Base-by-base conservation (phyloP, 2,113 vertebrate genomes). In the Anser brachyrhynchus region DNA sequence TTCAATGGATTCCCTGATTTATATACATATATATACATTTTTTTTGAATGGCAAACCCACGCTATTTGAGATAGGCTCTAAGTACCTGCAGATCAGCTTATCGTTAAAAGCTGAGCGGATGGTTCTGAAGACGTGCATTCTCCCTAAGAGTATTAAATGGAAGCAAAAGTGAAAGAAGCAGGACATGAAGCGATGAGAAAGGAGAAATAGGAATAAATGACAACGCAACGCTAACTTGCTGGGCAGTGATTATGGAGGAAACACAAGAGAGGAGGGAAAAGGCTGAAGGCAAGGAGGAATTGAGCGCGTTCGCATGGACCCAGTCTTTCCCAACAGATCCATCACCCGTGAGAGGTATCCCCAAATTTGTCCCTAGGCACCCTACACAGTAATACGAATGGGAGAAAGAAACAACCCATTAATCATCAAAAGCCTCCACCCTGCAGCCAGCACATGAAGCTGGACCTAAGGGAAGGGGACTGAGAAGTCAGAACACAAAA, bases 181-280 rank as follows among this genome's bases (percentile, higher is more conserved):
- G 39, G 33, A 57, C 5, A 35, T 31, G 29, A 84, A 64, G 46
- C 0, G 9, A 74, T 4, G 9, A 15, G 33, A 81, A 91, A 55
- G 37, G 22, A 83, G 87, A 44, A 92, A 43, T 3, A 58, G 43
- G 23, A 17, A 65, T 41, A 52, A 29, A 35, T 3, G 21, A 5
- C 6, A 51, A 29, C 0, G 0, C 28, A 35, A 66, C 0, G 0
- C 66, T 29, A 28, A 79, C 43, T 35, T 71, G 23, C 31, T 77
- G 59, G 35, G 43, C 43, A 6, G 57, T 14, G 55, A 49, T 3
- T 39, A 28, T 0, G 28, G 29, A 51, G 31, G 12, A 71, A 43
- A 43, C 70, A 46, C 7, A 46, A 84, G 9, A 44, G 25, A n/a
- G 13, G 25, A 77, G 26, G 55, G 43, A 73, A 59, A 57, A 52